phyloP scores from a whole-genome alignment of 2,797 vertebrate species.

The Crocidura indochinensis region DNA sequence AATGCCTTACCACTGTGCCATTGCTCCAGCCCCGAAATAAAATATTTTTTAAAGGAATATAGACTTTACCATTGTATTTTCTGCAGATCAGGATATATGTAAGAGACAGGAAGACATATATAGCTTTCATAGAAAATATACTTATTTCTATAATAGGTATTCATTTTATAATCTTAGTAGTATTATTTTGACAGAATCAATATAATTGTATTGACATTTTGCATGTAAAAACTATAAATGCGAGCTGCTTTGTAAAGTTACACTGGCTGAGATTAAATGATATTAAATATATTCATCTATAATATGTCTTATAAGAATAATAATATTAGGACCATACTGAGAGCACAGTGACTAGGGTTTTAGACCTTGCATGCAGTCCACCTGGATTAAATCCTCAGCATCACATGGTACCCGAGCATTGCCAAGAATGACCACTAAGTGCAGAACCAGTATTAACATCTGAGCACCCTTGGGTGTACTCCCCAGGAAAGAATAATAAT shows the following conservation, averaged over 20 bases:
- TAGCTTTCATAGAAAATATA: not conserved
- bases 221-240: slow-evolving; percentile 9
- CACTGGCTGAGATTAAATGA: not conserved
- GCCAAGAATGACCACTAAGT: too few species aligned
- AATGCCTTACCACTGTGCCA: too few species aligned
- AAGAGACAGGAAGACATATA: not conserved
- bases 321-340: too few species aligned
- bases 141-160: not conserved
- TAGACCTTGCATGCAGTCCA: too few species aligned
- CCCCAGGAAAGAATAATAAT: too few species aligned
- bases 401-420: too few species aligned
- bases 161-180: not conserved
- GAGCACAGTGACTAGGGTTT: too few species aligned
- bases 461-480: too few species aligned
- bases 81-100: not conserved
- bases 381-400: too few species aligned
- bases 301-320: not conserved
- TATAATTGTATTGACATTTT: slow-evolving; percentile 5
- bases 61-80: not conserved
- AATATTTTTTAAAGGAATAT: not conserved
- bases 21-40: too few species aligned
- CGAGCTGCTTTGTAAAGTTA: not conserved
- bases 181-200: slow-evolving; percentile 11
- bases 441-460: too few species aligned
- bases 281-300: not conserved